Evolutionary conservation across 92 coral and sea anemone species (phyloP), one percentile per base, ranked within the genome.

Genomic region (Ricordea florida): DNA sequence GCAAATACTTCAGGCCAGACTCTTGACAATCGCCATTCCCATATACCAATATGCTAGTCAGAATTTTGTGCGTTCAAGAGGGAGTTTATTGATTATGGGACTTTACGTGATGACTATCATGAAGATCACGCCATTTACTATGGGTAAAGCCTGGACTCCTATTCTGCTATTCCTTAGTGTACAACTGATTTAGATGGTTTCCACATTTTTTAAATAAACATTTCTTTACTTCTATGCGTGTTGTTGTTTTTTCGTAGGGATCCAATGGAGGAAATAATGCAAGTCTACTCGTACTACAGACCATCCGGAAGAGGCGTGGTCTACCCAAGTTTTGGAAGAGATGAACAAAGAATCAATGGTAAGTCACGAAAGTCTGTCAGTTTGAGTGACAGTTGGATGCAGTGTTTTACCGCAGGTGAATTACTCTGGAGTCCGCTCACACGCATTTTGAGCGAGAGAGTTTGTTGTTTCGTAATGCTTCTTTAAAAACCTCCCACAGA

Each of bases 191-290:
- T 5, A 50, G 10, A 23, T 22, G 8, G 22, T 15, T 3, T 17
- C 16, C 22, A 14, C 16, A 45, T 17, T 26, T 45, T 45, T 45
- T 14, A 1, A 7, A 14, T 14, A 49, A 21, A 23, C 26, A 7
- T 10, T 55, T 52, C 6, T 15, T 30, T 55, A 1, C 32, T n/a
- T n/a, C n/a, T n/a, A n/a, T n/a, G 36, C 4, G 23, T 16, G 9
- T 61, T 29, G 20, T 9, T 8, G 36, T 9, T 55, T 69, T 5
- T 36, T 3, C 50, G 24, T 59, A 94, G 98, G 50, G 98, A 94
- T 82, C 97, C 97, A 27, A 77, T 94, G 87, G 98, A 94, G 22
- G 98, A 94, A 62, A 80, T 94, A 15, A 91, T 91, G 94, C 98
- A 94, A 48, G 98, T 90, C 4, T 94, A 94, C 33, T 81, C 98